These are phyloP conservation scores for Phylloscopus trochilus DNA, from an alignment of 2,113 vertebrate species.

Conservation along the genomic window DNA sequence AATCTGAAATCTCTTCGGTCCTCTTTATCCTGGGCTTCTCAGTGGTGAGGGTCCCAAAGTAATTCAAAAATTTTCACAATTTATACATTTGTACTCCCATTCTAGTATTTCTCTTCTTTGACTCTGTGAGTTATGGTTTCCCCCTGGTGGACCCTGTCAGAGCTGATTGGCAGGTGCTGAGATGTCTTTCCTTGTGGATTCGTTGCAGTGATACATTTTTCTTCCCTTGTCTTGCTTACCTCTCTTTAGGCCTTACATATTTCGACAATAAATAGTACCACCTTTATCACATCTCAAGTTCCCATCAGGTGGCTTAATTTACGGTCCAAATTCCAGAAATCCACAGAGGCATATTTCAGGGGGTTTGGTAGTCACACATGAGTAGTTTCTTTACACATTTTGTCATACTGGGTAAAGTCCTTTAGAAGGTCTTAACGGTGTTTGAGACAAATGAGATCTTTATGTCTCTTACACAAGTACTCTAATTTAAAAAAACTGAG, in stretches of 20 bases:
- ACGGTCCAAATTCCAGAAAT: not conserved
- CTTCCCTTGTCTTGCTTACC: not conserved
- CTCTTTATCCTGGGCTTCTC: not conserved
- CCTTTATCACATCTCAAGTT: not conserved
- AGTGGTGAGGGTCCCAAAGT: not conserved
- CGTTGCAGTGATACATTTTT: not conserved
- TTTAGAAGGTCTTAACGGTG: not conserved
- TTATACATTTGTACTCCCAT: not conserved
- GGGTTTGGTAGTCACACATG: not conserved
- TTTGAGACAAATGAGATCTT: not conserved
- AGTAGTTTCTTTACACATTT: not conserved
- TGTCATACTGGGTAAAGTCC: not conserved
- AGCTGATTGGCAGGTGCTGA: not conserved
- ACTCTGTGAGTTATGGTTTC: too few relatives aligned
- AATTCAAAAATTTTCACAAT: not conserved
- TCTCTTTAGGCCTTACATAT: not conserved
- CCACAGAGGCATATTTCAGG: too few relatives aligned
- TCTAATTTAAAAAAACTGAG: not conserved
- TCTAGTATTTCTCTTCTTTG: not conserved
- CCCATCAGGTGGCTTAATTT: not conserved
- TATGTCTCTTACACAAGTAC: not conserved
- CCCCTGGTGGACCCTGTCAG: not conserved
- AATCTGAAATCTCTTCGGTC: not conserved
- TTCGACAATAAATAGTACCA: too few relatives aligned
- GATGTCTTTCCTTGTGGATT: not conserved